phyloP scores from a whole-genome alignment of 1,140 invertebrate species.

The Oryctes rhinoceros region DNA sequence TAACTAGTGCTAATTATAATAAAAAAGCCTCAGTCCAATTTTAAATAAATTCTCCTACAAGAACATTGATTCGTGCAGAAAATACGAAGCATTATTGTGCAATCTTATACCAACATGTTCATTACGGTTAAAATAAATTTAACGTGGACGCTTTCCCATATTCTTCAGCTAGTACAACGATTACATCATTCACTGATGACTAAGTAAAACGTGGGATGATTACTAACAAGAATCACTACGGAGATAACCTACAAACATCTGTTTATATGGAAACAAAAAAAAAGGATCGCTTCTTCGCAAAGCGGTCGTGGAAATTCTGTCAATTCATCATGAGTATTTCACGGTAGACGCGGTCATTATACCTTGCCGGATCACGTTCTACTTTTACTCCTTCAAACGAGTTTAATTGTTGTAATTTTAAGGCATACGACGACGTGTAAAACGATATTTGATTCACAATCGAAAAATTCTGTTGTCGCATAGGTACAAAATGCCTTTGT shows the following conservation, averaged over 20 bases:
- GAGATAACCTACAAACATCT: not conserved
- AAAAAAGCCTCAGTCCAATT: not conserved
- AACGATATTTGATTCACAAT: not conserved
- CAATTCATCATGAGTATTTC: not conserved
- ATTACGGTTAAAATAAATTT: not conserved
- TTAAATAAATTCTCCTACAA: not conserved
- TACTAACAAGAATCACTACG: not conserved
- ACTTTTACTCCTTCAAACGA: slow-evolving; percentile 12
- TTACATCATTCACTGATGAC: slow-evolving; percentile 17
- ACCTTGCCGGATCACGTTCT: slow-evolving; percentile 2
- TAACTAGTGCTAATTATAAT: not conserved
- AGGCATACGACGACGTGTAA: not conserved
- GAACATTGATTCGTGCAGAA: not conserved
- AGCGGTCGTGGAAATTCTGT: not conserved
- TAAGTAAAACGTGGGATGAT: slow-evolving; percentile 16
- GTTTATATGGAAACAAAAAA: not conserved
- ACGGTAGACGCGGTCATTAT: not conserved
- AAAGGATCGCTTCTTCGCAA: not conserved
- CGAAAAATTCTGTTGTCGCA: not conserved
- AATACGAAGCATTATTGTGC: not conserved
- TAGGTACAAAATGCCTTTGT: not conserved
- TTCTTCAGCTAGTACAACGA: not conserved
- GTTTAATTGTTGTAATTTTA: not conserved
- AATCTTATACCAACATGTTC: not conserved
- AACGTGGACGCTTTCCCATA: not conserved